Conservation (phyloP, 1,140 invertebrate genomes). For the Colletes latitarsis region DNA sequence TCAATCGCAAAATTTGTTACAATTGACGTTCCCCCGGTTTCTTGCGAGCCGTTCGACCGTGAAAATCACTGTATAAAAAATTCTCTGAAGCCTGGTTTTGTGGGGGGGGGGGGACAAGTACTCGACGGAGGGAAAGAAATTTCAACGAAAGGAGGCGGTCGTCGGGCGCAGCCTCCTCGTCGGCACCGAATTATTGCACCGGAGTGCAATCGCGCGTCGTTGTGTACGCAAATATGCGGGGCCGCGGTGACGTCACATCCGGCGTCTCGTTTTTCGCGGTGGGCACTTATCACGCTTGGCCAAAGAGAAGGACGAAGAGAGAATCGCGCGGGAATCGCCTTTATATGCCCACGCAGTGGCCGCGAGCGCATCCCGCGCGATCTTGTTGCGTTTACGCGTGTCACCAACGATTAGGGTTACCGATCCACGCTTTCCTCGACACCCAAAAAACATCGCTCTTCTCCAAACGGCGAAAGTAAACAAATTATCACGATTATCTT, state of each 20-base stretch:
- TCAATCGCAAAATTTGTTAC: no score
- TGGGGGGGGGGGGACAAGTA: no score
- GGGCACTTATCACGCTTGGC: slow-evolving; percentile 61
- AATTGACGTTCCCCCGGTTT: no score
- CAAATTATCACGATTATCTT: no score
- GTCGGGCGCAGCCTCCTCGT: neutral
- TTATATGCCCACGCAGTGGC: slow-evolving; percentile 48
- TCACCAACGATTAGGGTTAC: neutral
- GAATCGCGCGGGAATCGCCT: slow-evolving; percentile 20
- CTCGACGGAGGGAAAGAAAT: neutral
- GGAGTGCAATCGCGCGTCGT: slow-evolving; percentile 45
- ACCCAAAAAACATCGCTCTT: no score
- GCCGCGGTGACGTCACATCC: slow-evolving; percentile 70
- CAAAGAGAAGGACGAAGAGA: slow-evolving; percentile 10
- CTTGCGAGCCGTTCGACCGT: no score
- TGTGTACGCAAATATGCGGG: slow-evolving; percentile 60
- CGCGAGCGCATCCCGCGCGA: neutral
- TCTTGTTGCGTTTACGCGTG: neutral
- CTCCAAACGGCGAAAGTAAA: no score
- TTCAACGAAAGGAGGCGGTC: slow-evolving; percentile 9
- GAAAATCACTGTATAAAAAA: no score
- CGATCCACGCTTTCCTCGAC: no score
- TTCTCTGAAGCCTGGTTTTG: no score
- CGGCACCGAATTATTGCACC: slow-evolving; percentile 36
- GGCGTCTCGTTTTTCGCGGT: slow-evolving; percentile 73